Conservation (phyloP, 1,140 invertebrate genomes). For the Charaxes varanes region DNA sequence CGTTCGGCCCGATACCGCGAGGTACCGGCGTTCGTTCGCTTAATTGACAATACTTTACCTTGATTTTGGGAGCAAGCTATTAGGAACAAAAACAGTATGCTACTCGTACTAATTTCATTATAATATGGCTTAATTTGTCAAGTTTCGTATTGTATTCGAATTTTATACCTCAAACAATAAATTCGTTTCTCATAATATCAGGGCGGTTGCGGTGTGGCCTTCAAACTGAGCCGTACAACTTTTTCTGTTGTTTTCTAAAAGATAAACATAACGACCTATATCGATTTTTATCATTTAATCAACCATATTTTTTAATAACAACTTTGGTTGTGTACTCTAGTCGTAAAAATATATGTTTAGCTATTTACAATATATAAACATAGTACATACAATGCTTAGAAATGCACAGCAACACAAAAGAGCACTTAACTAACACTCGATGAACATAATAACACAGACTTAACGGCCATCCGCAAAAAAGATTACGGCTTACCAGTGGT, state of each 20-base stretch:
- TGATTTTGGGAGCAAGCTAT: slow-evolving; percentile 47
- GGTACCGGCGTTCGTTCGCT: slow-evolving; percentile 39
- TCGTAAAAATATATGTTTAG: slow-evolving; percentile 73
- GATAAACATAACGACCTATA: slow-evolving; percentile 69
- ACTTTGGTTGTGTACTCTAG: slow-evolving; percentile 73
- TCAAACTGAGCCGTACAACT: too few species aligned
- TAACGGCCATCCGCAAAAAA: slow-evolving; percentile 54
- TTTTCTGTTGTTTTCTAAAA: slow-evolving; percentile 56
- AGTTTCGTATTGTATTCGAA: slow-evolving; percentile 30
- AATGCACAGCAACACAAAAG: slow-evolving; percentile 69
- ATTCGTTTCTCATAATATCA: slow-evolving; percentile 65
- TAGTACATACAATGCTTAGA: slow-evolving; percentile 68
- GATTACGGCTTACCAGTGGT: too few species aligned
- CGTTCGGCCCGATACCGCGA: slow-evolving; percentile 44
- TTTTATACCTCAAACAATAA: slow-evolving; percentile 57
- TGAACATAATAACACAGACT: slow-evolving; percentile 70
- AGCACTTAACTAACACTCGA: slow-evolving; percentile 60
- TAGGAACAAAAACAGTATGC: slow-evolving; percentile 58
- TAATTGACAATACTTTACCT: slow-evolving; percentile 57
- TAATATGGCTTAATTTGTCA: slow-evolving; percentile 22
- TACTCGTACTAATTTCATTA: slow-evolving; percentile 34
- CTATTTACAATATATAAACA: slow-evolving; percentile 71
- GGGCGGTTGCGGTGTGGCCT: slow-evolving; percentile 53
- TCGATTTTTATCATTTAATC: slow-evolving; percentile 66
- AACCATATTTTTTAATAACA: slow-evolving; percentile 73